Base-by-base conservation (phyloP, 2,113 vertebrate species). In the Erinaceus europaeus region DNA sequence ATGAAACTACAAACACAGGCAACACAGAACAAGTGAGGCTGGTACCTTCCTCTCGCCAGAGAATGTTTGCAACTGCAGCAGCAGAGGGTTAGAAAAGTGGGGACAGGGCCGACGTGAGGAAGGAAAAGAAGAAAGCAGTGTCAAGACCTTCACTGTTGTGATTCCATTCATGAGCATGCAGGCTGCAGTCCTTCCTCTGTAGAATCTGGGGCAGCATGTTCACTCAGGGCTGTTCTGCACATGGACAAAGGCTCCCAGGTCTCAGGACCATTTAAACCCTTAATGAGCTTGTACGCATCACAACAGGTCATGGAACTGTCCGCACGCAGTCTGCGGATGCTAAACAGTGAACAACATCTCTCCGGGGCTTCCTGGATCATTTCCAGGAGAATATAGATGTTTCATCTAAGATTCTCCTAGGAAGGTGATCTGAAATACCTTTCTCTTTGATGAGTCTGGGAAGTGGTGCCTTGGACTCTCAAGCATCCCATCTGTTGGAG, bases 41-140 rank as follows among this genome's bases (percentile, higher is more conserved):
- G 93, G 97, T 99, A 99, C 99, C 99, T 99, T 99, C 99, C 97
- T 99, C 99, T 95, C 98, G 96, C 99, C 99, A 99, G 91, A 99
- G 97, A 95, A 99, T 99, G 97, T 99, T 99, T 96, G 99, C 99
- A 94, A 99, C 99, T 99, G 97, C 92, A 97, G 96, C 94, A 93
- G 93, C 95, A 95, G 92, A 95, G 95, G 93, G 94, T 94, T 64
- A 88, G 92, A 96, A 80, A 77, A 95, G 95, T 89, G 87, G 97
- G 95, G 93, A 95, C 91, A 86, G 86, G 93, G 90, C 46, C 29
- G 94, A 90, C 77, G 92, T 84, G 94, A 97, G 88, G 91, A 93
- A 88, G 57, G 81, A 93, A 75, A 93, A 96, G 83, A 81, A 65
- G n/a, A 95, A 91, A 91, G 87, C 83, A 93, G n/a, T 3, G 89